Conservation (phyloP, 2,888 invertebrate species). For the Parthenolecanium corni region DNA sequence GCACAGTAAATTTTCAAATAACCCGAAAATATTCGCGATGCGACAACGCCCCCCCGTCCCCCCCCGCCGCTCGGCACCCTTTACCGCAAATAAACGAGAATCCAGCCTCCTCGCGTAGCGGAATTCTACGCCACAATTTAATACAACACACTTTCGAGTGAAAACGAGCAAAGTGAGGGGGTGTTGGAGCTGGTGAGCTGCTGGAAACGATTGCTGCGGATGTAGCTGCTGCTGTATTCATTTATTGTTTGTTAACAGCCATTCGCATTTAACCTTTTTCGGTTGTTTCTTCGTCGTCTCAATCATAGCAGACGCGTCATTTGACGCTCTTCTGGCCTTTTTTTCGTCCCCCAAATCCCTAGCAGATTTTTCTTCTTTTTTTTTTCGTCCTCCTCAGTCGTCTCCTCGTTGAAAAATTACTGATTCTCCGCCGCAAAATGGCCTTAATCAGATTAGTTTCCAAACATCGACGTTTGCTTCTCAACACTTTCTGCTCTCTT, state of each 20-base stretch:
- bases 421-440: background rate
- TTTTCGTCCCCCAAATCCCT: background rate
- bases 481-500: background rate
- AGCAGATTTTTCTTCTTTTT: background rate
- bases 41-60: background rate
- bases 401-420: background rate
- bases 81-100: background rate
- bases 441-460: constrained; percentile 4
- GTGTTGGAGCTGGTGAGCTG: no score
- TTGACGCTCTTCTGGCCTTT: background rate
- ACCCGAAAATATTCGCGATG: constrained; percentile 10
- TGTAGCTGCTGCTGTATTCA: background rate
- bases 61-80: background rate
- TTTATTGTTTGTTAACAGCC: constrained; percentile 25
- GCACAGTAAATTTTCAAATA: constrained; percentile 22
- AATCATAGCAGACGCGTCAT: constrained; percentile 11
- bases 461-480: background rate
- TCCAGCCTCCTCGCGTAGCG: background rate
- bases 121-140: background rate
- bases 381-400: background rate
- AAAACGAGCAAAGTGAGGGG: no score
- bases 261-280: constrained; percentile 11
- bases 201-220: no score
- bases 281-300: constrained; percentile 2
- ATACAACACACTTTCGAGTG: no score